Evolutionary conservation across 2,797 vertebrate species (phyloP).

Genomic region (Sandelia bainsii): DNA sequence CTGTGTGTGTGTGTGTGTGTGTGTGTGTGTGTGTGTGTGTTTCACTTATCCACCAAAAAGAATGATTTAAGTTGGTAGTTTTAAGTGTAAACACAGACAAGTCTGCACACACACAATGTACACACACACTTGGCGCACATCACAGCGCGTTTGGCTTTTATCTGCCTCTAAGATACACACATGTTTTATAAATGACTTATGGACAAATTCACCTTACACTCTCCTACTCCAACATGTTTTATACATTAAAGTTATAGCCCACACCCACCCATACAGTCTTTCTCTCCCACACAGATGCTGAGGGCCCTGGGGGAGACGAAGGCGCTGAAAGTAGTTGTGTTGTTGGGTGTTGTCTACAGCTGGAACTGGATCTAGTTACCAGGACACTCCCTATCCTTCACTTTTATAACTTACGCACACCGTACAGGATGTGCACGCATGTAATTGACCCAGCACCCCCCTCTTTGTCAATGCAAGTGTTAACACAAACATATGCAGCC

Average conservation of each 20-base stretch:
- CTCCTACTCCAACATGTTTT: constrained; percentile 56
- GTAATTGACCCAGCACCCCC: constrained; percentile 20
- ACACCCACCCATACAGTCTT: constrained; percentile 25
- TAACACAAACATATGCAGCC: constrained; percentile 14
- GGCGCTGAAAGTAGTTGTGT: constrained; percentile 68
- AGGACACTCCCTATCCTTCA: constrained; percentile 70
- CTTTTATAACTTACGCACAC: constrained; percentile 45
- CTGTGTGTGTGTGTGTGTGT: constrained; percentile 28
- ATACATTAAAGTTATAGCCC: constrained; percentile 53
- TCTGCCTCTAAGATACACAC: constrained; percentile 37
- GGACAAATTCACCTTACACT: constrained; percentile 32
- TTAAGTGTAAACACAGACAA: constrained; percentile 70
- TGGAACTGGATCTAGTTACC: constrained; percentile 80
- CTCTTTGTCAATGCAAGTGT: constrained; percentile 21
- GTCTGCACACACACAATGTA: constrained; percentile 37
- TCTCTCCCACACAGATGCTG: constrained; percentile 38
- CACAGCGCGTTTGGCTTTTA: constrained; percentile 36
- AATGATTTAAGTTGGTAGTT: constrained; percentile 64
- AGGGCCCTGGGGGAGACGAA: constrained; percentile 60
- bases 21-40: constrained; percentile 27
- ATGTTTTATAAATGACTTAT: constrained; percentile 20
- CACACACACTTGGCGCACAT: constrained; percentile 56
- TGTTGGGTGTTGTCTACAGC: constrained; percentile 82
- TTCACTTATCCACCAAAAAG: constrained; percentile 32
- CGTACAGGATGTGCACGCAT: constrained; percentile 46